These are phyloP conservation scores for Cephus nigrinus DNA, from an alignment of 2,888 invertebrate genomes.

Conservation along the genomic window DNA sequence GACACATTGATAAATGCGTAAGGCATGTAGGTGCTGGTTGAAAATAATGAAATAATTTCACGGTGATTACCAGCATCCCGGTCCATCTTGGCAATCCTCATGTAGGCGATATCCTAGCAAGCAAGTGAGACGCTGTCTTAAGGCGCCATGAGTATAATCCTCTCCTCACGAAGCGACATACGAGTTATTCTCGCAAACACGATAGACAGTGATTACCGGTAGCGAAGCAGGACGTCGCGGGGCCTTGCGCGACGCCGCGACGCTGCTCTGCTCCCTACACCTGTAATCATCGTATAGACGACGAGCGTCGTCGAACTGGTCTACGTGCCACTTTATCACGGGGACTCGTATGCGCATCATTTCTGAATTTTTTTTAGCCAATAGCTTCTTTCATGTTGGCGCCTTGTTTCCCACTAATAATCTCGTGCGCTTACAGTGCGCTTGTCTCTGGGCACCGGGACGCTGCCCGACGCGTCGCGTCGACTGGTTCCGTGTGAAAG, in stretches of 20 bases:
- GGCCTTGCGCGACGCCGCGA: slow-evolving; percentile 1
- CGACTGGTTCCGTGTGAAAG: slow-evolving; percentile 23
- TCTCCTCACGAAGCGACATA: slow-evolving; percentile 3
- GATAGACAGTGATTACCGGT: slow-evolving; percentile 29
- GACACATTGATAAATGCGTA: neutral
- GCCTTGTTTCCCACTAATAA: slow-evolving; percentile 8
- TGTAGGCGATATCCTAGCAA: neutral
- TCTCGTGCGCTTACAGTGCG: neutral
- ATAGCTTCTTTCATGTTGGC: neutral
- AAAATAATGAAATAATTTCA: slow-evolving; percentile 23
- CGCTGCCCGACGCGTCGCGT: neutral
- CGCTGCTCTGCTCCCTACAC: slow-evolving; percentile 4
- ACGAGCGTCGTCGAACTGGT: slow-evolving; percentile 1
- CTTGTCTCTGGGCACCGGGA: neutral
- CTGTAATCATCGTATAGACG: slow-evolving; percentile 20
- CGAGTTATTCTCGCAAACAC: slow-evolving; percentile 20
- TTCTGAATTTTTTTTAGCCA: slow-evolving; percentile 5
- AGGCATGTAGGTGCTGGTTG: neutral
- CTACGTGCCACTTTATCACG: slow-evolving; percentile 21
- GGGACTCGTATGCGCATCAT: neutral
- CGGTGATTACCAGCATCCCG: slow-evolving; percentile 13
- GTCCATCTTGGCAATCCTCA: neutral
- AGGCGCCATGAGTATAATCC: slow-evolving; percentile 24
- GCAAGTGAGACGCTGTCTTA: neutral
- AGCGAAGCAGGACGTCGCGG: slow-evolving; percentile 18